phyloP scores from a whole-genome alignment of 2,113 vertebrate species.

The Marmota flaviventris region DNA sequence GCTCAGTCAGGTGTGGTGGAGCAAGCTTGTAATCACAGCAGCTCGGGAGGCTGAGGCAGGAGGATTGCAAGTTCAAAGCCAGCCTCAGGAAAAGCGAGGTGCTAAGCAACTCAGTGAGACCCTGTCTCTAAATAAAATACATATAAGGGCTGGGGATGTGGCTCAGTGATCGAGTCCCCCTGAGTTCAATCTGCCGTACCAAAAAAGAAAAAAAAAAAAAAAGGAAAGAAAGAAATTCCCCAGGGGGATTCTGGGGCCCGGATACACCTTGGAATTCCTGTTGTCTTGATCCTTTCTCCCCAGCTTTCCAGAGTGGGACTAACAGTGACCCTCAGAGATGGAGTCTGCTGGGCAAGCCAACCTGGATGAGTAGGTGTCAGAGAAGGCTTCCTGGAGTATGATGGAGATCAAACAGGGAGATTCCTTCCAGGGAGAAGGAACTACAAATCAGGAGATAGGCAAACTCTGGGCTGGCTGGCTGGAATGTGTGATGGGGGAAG shows the following conservation, averaged over 20 bases:
- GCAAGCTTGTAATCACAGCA: too few species aligned
- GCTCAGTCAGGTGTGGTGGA: too few species aligned
- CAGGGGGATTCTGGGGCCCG: not conserved
- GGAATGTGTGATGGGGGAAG: not conserved
- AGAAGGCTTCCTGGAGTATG: not conserved
- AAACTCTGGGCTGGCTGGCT: not conserved
- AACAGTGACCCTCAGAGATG: not conserved
- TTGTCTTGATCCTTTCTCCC: not conserved
- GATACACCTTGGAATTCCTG: constrained; percentile 20
- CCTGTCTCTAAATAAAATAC: too few species aligned
- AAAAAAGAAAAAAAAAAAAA: too few species aligned
- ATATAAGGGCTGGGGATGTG: too few species aligned
- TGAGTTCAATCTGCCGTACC: too few species aligned
- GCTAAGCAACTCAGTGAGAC: too few species aligned
- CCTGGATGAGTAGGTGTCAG: not conserved
- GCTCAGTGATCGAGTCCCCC: too few species aligned
- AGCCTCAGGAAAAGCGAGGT: too few species aligned
- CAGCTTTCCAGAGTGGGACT: not conserved
- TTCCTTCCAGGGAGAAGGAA: not conserved
- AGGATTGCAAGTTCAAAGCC: too few species aligned
- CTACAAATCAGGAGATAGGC: not conserved
- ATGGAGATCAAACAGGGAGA: not conserved
- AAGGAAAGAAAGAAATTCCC: not conserved
- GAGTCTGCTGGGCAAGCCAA: not conserved
- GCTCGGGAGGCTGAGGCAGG: too few species aligned